These are phyloP conservation scores for Muscicapa adusta DNA, from an alignment of 2,113 vertebrate species.

Conservation along the genomic window DNA sequence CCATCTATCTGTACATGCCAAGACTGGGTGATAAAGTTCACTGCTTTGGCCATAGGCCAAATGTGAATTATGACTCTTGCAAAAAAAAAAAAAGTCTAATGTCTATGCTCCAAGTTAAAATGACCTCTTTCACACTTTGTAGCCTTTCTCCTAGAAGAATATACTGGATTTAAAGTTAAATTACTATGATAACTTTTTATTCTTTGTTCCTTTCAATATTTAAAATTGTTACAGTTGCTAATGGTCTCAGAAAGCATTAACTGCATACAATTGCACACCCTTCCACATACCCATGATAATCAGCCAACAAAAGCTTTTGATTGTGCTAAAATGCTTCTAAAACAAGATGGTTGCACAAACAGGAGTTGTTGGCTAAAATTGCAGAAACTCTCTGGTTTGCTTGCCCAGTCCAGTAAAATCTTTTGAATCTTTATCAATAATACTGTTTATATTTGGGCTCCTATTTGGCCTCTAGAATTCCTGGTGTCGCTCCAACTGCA, in stretches of 20 bases:
- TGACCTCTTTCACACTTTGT: not conserved
- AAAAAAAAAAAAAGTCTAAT: not conserved
- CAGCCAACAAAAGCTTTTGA: not conserved
- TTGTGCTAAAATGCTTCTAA: not conserved
- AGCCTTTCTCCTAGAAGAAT: not conserved
- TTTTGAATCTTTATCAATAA: not conserved
- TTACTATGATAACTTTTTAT: not conserved
- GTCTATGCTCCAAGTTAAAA: not conserved
- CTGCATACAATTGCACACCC: not conserved
- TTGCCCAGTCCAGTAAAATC: not conserved
- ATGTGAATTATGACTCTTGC: not conserved
- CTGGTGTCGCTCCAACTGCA: not conserved
- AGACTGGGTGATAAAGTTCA: constrained; percentile 32
- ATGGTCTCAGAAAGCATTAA: not conserved
- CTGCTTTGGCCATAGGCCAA: not conserved
- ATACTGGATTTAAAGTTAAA: not conserved
- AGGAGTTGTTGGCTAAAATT: not conserved
- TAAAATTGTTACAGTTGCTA: not conserved
- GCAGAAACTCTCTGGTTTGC: not conserved
- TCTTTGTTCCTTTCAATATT: not conserved
- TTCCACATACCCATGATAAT: not conserved
- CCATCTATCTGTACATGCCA: constrained; percentile 35
- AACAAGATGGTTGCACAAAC: not conserved
- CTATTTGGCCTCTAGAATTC: not conserved
- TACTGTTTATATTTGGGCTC: not conserved